Conservation (phyloP, 1,140 invertebrate species). For the Zaprionus taronus region DNA sequence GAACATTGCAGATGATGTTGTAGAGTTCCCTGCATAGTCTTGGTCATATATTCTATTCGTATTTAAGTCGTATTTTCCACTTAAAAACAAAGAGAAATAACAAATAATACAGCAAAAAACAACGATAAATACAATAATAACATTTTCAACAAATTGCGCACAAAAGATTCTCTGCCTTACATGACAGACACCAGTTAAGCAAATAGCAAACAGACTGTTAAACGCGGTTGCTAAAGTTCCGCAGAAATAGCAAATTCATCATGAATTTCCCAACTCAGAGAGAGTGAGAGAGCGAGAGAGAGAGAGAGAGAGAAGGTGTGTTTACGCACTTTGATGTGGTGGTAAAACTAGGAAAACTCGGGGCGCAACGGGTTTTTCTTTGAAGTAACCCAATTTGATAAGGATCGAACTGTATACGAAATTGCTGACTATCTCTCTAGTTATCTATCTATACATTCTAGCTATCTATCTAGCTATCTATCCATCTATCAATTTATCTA, state of each 20-base stretch:
- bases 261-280: slow-evolving; percentile 37
- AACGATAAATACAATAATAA: not conserved
- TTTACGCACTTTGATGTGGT: not conserved
- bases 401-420: not conserved
- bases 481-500: not conserved
- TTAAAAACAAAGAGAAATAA: slow-evolving; percentile 8
- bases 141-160: slow-evolving; percentile 65
- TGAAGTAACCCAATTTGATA: slow-evolving; percentile 3
- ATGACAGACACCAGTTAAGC: slow-evolving; percentile 65
- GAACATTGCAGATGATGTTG: not conserved
- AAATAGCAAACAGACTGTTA: slow-evolving; percentile 63
- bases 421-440: not conserved
- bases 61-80: slow-evolving; percentile 8
- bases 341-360: not conserved
- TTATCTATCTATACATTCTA: not conserved
- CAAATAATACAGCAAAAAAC: not conserved
- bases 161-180: slow-evolving; percentile 49
- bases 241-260: slow-evolving; percentile 76
- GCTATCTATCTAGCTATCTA: no score
- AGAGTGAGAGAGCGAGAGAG: not conserved
- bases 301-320: no score
- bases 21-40: not conserved
- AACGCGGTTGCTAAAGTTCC: slow-evolving; percentile 44
- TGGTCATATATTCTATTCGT: not conserved
- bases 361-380: slow-evolving; percentile 6